Conservation (phyloP, 2,797 vertebrate genomes). For the Heliangelus exortis region DNA sequence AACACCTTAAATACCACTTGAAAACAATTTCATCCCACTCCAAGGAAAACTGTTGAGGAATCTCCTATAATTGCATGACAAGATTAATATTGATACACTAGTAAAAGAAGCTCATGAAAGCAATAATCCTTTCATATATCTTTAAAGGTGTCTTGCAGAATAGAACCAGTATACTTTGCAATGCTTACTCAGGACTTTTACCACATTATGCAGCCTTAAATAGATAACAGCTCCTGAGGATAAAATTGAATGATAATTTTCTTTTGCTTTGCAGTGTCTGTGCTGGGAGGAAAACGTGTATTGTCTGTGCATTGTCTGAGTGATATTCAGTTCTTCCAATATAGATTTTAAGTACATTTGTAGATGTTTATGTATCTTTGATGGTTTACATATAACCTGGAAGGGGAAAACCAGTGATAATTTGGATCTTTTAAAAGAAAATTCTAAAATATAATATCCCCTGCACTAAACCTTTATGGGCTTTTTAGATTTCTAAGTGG, state of each 20-base stretch:
- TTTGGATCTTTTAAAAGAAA: background rate
- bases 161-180: constrained; percentile 37
- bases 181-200: constrained; percentile 46
- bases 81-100: constrained; percentile 53
- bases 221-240: constrained; percentile 11
- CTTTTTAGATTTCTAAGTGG: background rate
- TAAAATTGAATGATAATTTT: constrained; percentile 7
- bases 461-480: background rate
- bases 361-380: background rate
- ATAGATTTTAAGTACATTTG: background rate
- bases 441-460: background rate
- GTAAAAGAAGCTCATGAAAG: constrained; percentile 47
- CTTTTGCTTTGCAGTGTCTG: background rate
- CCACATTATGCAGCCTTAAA: background rate
- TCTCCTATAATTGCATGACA: constrained; percentile 12
- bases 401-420: background rate
- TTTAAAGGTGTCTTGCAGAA: constrained; percentile 38
- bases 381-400: background rate
- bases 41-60: background rate
- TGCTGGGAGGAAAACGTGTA: background rate
- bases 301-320: background rate
- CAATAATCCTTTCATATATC: constrained; percentile 30
- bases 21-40: background rate
- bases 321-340: background rate
- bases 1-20: background rate